Conservation (phyloP, 2,797 vertebrate genomes). For the Buphagus erythrorhynchus region DNA sequence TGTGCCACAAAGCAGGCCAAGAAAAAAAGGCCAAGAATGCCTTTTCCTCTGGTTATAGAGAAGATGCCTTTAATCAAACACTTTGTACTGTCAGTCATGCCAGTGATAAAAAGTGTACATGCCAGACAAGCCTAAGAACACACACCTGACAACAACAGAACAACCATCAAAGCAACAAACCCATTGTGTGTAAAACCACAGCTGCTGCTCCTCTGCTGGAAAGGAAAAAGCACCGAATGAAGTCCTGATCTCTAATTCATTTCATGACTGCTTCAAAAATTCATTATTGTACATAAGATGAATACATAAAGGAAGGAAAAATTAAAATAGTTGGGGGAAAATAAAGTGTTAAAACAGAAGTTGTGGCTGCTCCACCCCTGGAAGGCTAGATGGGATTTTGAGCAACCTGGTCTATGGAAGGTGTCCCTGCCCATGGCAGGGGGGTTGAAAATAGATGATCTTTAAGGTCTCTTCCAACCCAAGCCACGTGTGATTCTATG, state of each 20-base stretch:
- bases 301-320: neutral
- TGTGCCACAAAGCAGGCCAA: neutral
- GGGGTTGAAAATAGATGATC: neutral
- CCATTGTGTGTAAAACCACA: accelerated
- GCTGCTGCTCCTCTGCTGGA: neutral
- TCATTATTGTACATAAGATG: accelerated
- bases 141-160: neutral
- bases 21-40: neutral
- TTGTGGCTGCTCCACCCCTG: neutral
- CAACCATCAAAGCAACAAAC: neutral
- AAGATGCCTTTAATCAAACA: neutral
- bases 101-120: neutral
- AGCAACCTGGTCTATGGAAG: neutral
- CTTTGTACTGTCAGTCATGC: neutral
- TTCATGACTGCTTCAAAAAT: neutral
- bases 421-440: neutral
- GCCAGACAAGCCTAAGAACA: neutral
- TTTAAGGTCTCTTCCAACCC: neutral
- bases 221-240: neutral
- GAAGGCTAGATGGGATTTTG: neutral
- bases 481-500: neutral
- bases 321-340: neutral
- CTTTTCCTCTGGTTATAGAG: neutral
- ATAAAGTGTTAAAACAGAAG: neutral
- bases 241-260: neutral